Evolutionary conservation across 2,797 vertebrate species (phyloP).

Genomic region (Argya squamiceps): DNA sequence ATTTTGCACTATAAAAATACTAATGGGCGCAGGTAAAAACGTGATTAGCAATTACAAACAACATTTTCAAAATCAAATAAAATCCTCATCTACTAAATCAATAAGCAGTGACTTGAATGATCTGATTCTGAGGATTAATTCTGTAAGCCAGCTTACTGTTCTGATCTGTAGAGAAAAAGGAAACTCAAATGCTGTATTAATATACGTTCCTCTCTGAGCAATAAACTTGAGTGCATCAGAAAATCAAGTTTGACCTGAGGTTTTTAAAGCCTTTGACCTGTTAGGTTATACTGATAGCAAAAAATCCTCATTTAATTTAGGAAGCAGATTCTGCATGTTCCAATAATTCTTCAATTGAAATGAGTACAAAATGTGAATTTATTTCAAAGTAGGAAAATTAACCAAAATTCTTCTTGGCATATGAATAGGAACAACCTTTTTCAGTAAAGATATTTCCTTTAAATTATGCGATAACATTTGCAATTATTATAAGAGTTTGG

Average conservation of each 20-base stretch:
- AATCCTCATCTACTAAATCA: background rate
- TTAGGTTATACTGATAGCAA: background rate
- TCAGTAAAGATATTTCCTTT: background rate
- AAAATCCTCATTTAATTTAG: background rate
- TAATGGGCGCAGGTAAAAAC: background rate
- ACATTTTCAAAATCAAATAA: background rate
- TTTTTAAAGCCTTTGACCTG: background rate
- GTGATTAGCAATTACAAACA: background rate
- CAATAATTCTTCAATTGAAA: background rate
- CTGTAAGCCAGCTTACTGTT: background rate
- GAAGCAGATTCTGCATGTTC: background rate
- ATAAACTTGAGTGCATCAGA: background rate
- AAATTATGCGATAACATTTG: background rate
- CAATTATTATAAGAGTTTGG: background rate
- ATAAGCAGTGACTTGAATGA: background rate
- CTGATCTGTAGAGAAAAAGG: background rate
- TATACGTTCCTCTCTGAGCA: background rate
- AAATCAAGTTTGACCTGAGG: background rate
- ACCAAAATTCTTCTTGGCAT: background rate
- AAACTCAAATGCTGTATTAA: background rate
- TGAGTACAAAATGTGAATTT: background rate
- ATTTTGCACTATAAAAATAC: background rate
- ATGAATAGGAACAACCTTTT: background rate
- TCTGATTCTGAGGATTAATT: slow-evolving; percentile 32
- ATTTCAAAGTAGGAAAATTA: background rate